phyloP scores from a whole-genome alignment of 2,113 vertebrate genomes.

The Solea senegalensis region DNA sequence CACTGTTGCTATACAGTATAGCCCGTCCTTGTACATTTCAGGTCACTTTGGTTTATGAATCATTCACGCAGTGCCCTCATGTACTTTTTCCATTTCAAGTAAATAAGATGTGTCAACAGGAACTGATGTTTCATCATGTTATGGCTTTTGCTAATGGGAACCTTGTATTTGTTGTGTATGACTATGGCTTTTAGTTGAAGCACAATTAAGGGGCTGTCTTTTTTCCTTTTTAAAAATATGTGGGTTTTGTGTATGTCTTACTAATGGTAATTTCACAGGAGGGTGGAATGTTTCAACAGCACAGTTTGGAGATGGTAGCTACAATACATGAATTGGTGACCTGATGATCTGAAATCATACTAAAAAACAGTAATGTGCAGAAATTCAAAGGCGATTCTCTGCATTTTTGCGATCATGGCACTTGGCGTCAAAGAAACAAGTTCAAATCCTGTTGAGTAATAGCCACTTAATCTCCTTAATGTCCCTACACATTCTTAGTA shows the following conservation, averaged over 20 bases:
- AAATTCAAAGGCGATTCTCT: conserved; percentile 24
- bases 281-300: conserved; percentile 68
- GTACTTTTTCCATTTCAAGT: not conserved
- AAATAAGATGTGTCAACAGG: not conserved
- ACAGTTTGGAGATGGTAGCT: conserved; percentile 76
- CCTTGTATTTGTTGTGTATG: conserved; percentile 29
- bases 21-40: conserved; percentile 4
- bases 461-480: conserved; percentile 1
- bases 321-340: conserved; percentile 50
- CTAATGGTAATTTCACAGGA: conserved; percentile 29
- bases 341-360: conserved; percentile 46
- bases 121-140: not conserved
- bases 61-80: not conserved
- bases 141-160: not conserved
- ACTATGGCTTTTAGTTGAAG: not conserved
- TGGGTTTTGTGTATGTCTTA: conserved; percentile 12
- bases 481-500: not conserved
- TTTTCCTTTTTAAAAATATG: conserved; percentile 20
- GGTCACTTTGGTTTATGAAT: conserved; percentile 7
- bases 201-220: not conserved
- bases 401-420: conserved; percentile 45
- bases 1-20: conserved; percentile 1
- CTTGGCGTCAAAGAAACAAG: conserved; percentile 48
- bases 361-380: not conserved
- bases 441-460: not conserved